A percentile compares a stretch with the other conserved stretches of the same genome.
Conservation (phyloP, 2,888 invertebrate species). For the Lasioglossum vierecki region DNA sequence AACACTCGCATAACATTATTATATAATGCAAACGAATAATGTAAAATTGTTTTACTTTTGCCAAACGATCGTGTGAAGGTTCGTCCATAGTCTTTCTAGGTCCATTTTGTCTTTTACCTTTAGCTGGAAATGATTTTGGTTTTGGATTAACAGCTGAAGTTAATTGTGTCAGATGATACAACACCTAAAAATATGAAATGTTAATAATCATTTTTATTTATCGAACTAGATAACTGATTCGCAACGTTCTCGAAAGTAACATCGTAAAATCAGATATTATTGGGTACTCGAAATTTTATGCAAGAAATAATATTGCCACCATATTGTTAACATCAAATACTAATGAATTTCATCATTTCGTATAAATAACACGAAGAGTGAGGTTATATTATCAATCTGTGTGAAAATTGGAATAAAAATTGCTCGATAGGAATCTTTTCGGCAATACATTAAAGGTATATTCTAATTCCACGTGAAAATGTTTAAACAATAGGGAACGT, state of each 20-base stretch:
- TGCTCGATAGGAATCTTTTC: neutral
- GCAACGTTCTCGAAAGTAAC: neutral
- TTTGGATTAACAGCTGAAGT: constrained; percentile 78
- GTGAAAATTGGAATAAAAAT: constrained; percentile 1
- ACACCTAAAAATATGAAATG: constrained; percentile 72
- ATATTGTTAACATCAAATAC: neutral
- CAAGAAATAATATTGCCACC: constrained; percentile 6
- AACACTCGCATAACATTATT: neutral
- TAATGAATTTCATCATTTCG: constrained; percentile 13
- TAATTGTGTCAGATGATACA: constrained; percentile 81
- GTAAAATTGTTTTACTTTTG: constrained; percentile 70
- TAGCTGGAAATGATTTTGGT: constrained; percentile 72
- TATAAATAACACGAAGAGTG: constrained; percentile 11
- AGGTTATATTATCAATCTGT: constrained; percentile 31
- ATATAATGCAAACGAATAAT: neutral
- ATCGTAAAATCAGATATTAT: neutral
- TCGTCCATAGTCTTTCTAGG: constrained; percentile 67
- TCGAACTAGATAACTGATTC: neutral
- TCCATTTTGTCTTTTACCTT: constrained; percentile 72
- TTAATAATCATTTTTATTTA: constrained; percentile 12
- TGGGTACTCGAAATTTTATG: neutral
- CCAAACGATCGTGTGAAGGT: constrained; percentile 72
- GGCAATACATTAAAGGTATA: constrained; percentile 9
- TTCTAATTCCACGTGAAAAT: constrained; percentile 3
- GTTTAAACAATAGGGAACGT: constrained; percentile 3